Percentiles rank a stretch among this genome's conserved stretches.
phyloP scores from a whole-genome alignment of 2,797 vertebrate genomes.

The Tragopan temminckii region DNA sequence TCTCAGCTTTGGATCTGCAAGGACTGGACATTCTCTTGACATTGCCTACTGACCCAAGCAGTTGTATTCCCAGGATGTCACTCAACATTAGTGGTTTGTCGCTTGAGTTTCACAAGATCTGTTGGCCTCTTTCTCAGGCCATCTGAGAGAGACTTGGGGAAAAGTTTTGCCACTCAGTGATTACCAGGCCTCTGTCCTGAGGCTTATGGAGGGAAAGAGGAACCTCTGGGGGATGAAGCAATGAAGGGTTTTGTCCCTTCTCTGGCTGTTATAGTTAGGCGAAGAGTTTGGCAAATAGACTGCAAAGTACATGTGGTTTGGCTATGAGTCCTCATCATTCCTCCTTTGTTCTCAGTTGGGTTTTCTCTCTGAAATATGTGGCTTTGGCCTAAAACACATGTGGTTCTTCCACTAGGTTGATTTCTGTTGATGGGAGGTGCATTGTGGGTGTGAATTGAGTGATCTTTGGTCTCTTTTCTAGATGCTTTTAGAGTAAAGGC shows the following conservation, averaged over 20 bases:
- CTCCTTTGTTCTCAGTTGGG: constrained; percentile 30
- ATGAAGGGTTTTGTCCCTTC: not conserved
- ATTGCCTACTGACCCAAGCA: not conserved
- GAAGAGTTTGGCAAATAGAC: not conserved
- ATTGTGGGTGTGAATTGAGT: not conserved
- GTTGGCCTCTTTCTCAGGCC: not conserved
- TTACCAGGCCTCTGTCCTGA: not conserved
- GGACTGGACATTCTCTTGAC: not conserved
- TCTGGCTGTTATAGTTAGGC: not conserved
- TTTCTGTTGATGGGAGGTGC: not conserved
- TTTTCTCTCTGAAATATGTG: constrained; percentile 1
- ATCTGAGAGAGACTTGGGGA: not conserved
- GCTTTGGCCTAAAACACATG: not conserved
- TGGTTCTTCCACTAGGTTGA: not conserved
- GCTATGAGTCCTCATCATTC: not conserved
- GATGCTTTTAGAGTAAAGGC: not conserved
- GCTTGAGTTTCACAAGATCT: not conserved
- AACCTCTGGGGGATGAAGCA: not conserved
- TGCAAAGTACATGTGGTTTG: constrained; percentile 40
- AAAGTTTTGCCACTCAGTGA: not conserved
- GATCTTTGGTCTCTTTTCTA: not conserved
- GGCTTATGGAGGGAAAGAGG: not conserved
- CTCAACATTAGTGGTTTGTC: not conserved
- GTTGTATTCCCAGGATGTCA: not conserved
- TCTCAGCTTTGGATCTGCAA: not conserved